These are phyloP conservation scores for Acanthurus lineatus DNA, from an alignment of 2,797 vertebrate genomes.

Conservation along the genomic window DNA sequence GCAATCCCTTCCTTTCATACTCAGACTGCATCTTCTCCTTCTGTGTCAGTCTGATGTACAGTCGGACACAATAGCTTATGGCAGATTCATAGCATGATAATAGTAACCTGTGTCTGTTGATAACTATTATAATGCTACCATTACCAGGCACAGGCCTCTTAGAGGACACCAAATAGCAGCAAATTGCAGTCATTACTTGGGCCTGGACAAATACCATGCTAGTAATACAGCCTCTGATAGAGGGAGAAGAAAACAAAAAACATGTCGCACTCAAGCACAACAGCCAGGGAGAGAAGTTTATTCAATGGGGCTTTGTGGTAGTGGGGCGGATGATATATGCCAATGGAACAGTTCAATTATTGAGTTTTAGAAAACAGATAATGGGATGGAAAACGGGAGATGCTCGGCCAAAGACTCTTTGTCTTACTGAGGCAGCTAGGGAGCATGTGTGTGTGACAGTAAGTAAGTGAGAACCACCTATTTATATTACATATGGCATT, in stretches of 20 bases:
- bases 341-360: constrained; percentile 81
- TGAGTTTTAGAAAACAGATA: constrained; percentile 83
- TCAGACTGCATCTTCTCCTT: constrained; percentile 20
- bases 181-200: constrained; percentile 79
- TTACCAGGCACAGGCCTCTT: constrained; percentile 69
- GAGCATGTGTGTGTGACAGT: constrained; percentile 38
- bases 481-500: constrained; percentile 81
- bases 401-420: constrained; percentile 69
- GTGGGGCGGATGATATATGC: constrained; percentile 76
- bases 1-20: constrained; percentile 17
- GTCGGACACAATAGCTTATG: constrained; percentile 67
- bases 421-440: constrained; percentile 66
- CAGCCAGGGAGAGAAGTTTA: constrained; percentile 68
- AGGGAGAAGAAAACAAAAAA: constrained; percentile 43
- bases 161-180: constrained; percentile 75
- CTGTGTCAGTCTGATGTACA: constrained; percentile 57
- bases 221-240: constrained; percentile 67
- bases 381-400: constrained; percentile 74
- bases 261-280: constrained; percentile 68
- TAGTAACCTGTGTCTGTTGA: constrained; percentile 68
- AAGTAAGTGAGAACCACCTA: constrained; percentile 74
- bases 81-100: constrained; percentile 76
- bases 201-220: constrained; percentile 70
- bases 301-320: constrained; percentile 73
- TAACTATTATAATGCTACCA: constrained; percentile 76